Base-by-base conservation (phyloP, 2,888 invertebrate species). In the Scaptomyza reducta region DNA sequence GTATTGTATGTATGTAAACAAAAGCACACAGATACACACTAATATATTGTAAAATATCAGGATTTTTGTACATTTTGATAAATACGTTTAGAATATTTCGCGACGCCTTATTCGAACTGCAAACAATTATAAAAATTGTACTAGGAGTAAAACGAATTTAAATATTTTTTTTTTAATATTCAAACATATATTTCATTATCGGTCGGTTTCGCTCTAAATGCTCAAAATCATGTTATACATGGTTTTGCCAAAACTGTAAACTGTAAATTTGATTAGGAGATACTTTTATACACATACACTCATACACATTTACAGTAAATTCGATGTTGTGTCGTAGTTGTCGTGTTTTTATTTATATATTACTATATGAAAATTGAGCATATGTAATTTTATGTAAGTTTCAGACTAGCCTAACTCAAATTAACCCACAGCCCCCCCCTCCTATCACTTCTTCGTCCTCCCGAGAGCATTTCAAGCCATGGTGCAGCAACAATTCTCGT, bases 31-130 rank as follows among this genome's bases (percentile, higher is more conserved):
- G n/a, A 40, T 18, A 27, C 51, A 45, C 35, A 18, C 49, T 3
- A 16, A 70, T 10, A 46, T 42, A 61, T 62, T 78, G 86, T 83
- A 83, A 60, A 83, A 79, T 84, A 66, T 74, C 67, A 64, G 55
- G 49, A 64, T 49, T 73, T 87, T 84, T 87, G 74, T 86, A 86
- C 62, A 87, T 83, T 82, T 81, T 67, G 68, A 86, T 79, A 85
- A 56, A 61, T 44, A 87, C 53, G 58, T 85, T 77, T 82, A 77
- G 72, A 74, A 74, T 74, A 65, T 71, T 82, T 78, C 76, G 63
- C 77, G 79, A 78, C 76, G 85, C 87, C 82, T 87, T 82, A 87
- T 69, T 67, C 67, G 13, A 62, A 57, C 44, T 29, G 55, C 29
- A 51, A 65, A 66, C 61, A 70, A 35, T 27, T 40, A 33, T 50